phyloP scores from a whole-genome alignment of 2,113 vertebrate species.

The Petromus typicus region DNA sequence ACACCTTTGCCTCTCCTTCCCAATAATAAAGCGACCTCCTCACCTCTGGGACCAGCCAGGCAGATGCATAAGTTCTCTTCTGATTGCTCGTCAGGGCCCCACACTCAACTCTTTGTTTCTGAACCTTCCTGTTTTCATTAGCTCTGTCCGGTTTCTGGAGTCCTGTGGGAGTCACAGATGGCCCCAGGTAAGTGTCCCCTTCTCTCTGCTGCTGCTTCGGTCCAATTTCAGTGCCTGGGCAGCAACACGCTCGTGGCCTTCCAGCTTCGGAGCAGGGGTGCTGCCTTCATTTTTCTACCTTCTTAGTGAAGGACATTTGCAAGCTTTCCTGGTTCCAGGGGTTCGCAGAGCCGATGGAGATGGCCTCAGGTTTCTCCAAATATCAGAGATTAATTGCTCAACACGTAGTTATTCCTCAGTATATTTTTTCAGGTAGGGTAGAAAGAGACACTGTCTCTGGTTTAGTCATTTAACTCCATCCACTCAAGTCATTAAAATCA shows the following conservation, averaged over 20 bases:
- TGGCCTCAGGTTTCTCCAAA: not conserved
- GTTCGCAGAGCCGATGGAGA: not conserved
- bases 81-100: not conserved
- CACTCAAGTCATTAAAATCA: not conserved
- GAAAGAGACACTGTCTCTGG: not conserved
- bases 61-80: not conserved
- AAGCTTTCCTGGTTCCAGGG: not conserved
- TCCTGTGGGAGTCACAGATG: not conserved
- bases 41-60: too few relatives aligned
- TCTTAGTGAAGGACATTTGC: not conserved
- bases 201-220: not conserved
- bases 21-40: too few relatives aligned
- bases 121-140: not conserved
- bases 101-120: not conserved
- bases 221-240: not conserved
- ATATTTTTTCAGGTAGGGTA: not conserved
- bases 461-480: not conserved
- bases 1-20: too few relatives aligned
- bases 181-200: not conserved
- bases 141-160: not conserved
- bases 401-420: too few relatives aligned
- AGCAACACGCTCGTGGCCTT: not conserved
- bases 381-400: not conserved
- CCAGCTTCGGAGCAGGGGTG: not conserved
- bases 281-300: not conserved